phyloP scores from a whole-genome alignment of 2,113 vertebrate genomes.

The Petrocephalus zakoni region DNA sequence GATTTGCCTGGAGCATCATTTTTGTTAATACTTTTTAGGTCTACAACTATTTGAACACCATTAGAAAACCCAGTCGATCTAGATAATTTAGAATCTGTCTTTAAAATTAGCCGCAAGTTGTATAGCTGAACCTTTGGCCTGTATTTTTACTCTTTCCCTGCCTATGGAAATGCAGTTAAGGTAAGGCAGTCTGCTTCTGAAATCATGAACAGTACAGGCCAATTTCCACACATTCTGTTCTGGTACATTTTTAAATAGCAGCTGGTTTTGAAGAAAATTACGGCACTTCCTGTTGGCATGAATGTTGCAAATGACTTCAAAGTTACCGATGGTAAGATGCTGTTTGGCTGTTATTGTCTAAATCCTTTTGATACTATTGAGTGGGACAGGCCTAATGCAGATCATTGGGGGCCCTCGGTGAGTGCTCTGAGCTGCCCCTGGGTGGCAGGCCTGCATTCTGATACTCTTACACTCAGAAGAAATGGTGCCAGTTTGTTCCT shows the following conservation, averaged over 20 bases:
- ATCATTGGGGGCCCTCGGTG: no score
- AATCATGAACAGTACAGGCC: no score
- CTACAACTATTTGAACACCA: background rate
- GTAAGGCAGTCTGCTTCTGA: no score
- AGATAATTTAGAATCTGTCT: background rate
- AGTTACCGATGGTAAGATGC: background rate
- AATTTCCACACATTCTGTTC: no score
- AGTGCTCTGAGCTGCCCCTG: background rate
- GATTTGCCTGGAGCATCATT: background rate
- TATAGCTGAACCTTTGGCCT: no score
- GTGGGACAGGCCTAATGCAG: background rate
- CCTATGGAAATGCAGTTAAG: no score
- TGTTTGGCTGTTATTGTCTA: background rate
- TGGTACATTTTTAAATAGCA: no score
- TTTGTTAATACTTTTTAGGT: background rate
- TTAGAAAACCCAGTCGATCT: background rate
- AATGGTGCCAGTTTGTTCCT: no score
- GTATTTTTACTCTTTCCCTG: no score
- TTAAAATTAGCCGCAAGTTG: background rate
- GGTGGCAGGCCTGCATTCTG: background rate
- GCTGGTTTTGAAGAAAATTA: no score
- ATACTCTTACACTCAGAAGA: background rate
- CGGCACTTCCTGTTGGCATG: no score
- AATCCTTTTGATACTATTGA: background rate
- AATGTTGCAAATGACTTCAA: background rate